Base-by-base conservation (phyloP, 1,140 invertebrate genomes). In the Camponotus floridanus region DNA sequence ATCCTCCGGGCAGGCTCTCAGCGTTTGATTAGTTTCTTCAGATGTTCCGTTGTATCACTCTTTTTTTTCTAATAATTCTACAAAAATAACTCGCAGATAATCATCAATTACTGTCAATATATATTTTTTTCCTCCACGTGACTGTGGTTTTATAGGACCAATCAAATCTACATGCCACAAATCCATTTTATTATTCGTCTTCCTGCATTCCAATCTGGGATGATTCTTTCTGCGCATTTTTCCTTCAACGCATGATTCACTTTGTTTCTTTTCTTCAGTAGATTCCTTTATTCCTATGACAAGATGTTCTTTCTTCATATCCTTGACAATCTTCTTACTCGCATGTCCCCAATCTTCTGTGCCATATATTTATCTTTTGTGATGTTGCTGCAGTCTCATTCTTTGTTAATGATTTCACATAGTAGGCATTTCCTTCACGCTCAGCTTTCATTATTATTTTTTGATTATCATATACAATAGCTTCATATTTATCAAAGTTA, bases 131-230 rank as follows among this genome's bases (percentile, higher is more conserved):
- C 39, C 59, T 0, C 74, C 74, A n/a, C 57, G 36, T 5, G 57
- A 76, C 1, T 0, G 31, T 2, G 74, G 26, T 18, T 33, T 36
- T 45, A 76, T 76, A 4, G 74, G 39, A 0, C 39, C 57, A 48
- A 76, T 62, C 5, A 76, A 45, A n/a, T 73, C 51, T 3, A 57
- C 45, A 7, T 76, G 59, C 57, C 39, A 76, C 1, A 76, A 5
- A 0, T 76, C 57, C 39, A 62, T 62, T 57, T 45, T 76, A 13
- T 9, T 62, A 3, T 2, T 76, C 26, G 26, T 26, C 26, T 26
- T 26, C 26, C 26, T 26, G 26, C 26, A 26, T 26, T 26, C 26
- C 26, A 26, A 26, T 26, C n/a, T n/a, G n/a, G 21, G 15, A 6
- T 76, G 57, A n/a, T n/a, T 13, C 3, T 62, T 62, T 33, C 4